Evolutionary conservation across 2,113 vertebrate species (phyloP), one percentile per base, ranked within the genome.

Genomic region (Neolamprologus falcicula): DNA sequence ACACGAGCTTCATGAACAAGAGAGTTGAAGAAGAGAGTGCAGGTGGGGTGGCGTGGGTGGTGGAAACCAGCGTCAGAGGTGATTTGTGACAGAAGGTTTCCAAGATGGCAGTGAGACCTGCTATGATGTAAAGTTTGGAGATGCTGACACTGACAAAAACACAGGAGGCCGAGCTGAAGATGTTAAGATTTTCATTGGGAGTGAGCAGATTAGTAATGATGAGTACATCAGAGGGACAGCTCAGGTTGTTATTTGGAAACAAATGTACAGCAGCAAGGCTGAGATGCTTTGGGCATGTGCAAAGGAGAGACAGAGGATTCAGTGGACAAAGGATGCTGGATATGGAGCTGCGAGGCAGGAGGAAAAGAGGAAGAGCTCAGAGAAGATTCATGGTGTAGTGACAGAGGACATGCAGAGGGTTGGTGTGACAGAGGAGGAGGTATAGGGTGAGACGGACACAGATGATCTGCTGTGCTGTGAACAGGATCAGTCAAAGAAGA

Each of bases 261-360:
- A 66, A 66, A 66, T 11, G 31, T n/a, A n/a, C 17, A 35, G 59
- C 28, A 35, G 4, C 31, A 66, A 37, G 19, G 61, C 61, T 37
- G 33, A 35, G 59, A 63, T 7, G 59, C 10, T 37, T n/a, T 37
- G 33, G 33, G 11, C 33, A 66, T 66, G 33, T 35, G 33, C 33
- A 37, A 37, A 37, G 19, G 33, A 66, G 3, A n/a, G 61, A 66
- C 11, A 7, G 1, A 0, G 61, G 10, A n/a, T 66, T 37, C 3
- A n/a, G 0, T 37, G 19, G 33, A 66, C 33, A 66, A 37, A 37
- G 19, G 61, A 66, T 37, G 33, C 3, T 66, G 33, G 17, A 13
- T n/a, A 66, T 37, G 19, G 33, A 66, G 19, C 33, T 66, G 61
- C 10, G 0, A 66, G 61, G 61, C 61, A 42, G 19, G 33, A 66